Percentiles rank a stretch among this genome's conserved stretches.
Evolutionary conservation across 1,140 invertebrate species (phyloP).

Genomic region (Palaemon carinicauda): DNA sequence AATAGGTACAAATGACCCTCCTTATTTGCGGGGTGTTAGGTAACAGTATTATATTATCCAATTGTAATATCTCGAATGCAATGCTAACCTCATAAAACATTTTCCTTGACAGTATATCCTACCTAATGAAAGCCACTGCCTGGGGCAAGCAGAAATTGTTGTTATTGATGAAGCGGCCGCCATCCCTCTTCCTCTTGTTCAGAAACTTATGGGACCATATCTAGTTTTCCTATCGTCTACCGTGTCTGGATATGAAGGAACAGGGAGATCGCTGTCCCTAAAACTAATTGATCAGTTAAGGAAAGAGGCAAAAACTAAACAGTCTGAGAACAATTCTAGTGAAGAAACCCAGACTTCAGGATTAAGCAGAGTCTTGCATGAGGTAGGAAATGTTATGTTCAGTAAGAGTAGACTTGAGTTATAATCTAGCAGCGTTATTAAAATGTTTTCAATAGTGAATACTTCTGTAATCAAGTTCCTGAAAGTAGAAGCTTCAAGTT

Average conservation of each 20-base stretch:
- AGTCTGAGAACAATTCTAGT: constrained; percentile 39
- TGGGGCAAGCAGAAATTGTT: constrained; percentile 92
- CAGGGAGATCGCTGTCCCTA: constrained; percentile 92
- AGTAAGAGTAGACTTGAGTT: constrained; percentile 20
- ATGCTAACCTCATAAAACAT: neutral
- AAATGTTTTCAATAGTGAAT: too few species aligned
- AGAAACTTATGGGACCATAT: constrained; percentile 89
- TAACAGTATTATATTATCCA: too few species aligned
- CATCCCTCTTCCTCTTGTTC: constrained; percentile 94
- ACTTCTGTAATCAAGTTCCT: too few species aligned
- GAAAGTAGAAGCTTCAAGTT: too few species aligned
- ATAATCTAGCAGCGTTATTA: too few species aligned
- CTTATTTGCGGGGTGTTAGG: too few species aligned
- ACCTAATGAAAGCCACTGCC: constrained; percentile 86
- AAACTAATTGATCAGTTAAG: constrained; percentile 93
- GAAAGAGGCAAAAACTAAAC: constrained; percentile 66
- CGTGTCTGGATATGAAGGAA: constrained; percentile 88
- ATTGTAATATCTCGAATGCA: too few species aligned
- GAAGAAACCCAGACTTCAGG: constrained; percentile 63
- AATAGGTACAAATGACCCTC: too few species aligned
- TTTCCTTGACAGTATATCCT: constrained; percentile 65
- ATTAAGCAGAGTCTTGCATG: constrained; percentile 67
- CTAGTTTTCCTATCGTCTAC: constrained; percentile 97
- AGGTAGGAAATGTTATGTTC: constrained; percentile 64
- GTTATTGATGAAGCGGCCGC: constrained; percentile 99